phyloP scores from a whole-genome alignment of 2,797 vertebrate species.

The Staurois parvus region DNA sequence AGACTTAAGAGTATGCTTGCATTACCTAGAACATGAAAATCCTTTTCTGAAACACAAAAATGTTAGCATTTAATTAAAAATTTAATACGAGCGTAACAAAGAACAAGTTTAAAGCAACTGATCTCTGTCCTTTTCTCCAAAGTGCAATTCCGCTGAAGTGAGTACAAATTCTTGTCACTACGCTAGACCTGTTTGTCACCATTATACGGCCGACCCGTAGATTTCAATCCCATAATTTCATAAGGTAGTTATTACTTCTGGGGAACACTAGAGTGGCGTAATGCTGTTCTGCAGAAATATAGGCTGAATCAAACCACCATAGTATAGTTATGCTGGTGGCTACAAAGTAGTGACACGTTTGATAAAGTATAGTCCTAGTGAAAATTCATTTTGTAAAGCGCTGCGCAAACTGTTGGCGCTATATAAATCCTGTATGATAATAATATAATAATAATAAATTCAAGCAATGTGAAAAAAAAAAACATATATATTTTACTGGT shows the following conservation, averaged over 20 bases:
- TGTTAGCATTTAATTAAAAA: conserved; percentile 56
- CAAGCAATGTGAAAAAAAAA: too few species aligned
- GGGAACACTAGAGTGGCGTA: not conserved
- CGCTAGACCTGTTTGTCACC: not conserved
- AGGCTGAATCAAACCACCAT: not conserved
- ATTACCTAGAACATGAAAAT: conserved; percentile 57
- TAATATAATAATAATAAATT: too few species aligned
- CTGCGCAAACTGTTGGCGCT: too few species aligned
- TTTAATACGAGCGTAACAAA: conserved; percentile 39
- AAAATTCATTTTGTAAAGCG: too few species aligned
- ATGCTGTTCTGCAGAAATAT: not conserved
- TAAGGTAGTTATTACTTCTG: not conserved
- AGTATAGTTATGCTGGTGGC: too few species aligned
- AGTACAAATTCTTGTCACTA: not conserved
- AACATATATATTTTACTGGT: too few species aligned
- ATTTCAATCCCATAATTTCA: not conserved
- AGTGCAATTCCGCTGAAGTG: not conserved
- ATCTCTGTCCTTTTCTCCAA: conserved; percentile 31
- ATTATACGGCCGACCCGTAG: not conserved
- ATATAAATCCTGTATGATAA: too few species aligned
- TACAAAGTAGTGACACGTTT: too few species aligned
- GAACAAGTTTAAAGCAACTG: conserved; percentile 49
- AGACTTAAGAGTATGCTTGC: conserved; percentile 51
- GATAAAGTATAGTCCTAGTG: too few species aligned
- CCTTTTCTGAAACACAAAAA: conserved; percentile 53